Evolutionary conservation across 2,113 vertebrate species (phyloP), one percentile per base, ranked within the genome.

Genomic region (Heterotis niloticus): DNA sequence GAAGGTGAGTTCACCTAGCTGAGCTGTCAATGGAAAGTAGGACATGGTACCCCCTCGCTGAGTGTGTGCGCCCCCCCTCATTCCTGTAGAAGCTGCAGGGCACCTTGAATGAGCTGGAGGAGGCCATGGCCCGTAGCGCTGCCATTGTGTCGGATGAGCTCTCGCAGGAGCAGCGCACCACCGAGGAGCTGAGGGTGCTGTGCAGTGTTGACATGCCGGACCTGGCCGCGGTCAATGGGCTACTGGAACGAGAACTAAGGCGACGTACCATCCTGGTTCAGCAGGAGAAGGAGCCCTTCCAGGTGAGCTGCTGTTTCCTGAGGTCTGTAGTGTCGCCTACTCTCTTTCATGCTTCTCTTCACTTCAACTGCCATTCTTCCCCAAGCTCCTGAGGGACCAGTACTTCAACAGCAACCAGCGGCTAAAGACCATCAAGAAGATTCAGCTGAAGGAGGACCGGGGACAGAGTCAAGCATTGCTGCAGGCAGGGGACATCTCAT

Each of bases 21-120:
- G 14, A 62, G 34, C 34, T 7, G 34, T n/a, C n/a, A n/a, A n/a
- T n/a, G n/a, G n/a, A n/a, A n/a, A n/a, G n/a, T n/a, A n/a, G n/a
- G n/a, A 26, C 28, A 29, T 18, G 28, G 26, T 29, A 68, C 17
- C 23, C 24, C 72, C 24, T 51, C 64, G 10, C 18, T 68, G 66
- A 13, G 66, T 11, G 12, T 24, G 44, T 72, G 18, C 18, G 9
- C 16, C 34, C 7, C 7, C 7, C 34, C 34, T 4, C 7, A 7
- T 7, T n/a, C 26, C n/a, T 26, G 26, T 70, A 93, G 92, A 86
- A 88, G 82, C 86, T 91, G 85, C 44, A 34, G n/a, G 13, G 4
- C 10, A 26, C 84, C 77, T 62, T 82, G 34, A 80, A 77, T n/a
- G 81, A 77, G 29, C 82, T 92, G 1, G n/a, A 62, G 76, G 77